Base-by-base conservation (phyloP, 1,140 invertebrate species). In the Centruroides sculpturatus region DNA sequence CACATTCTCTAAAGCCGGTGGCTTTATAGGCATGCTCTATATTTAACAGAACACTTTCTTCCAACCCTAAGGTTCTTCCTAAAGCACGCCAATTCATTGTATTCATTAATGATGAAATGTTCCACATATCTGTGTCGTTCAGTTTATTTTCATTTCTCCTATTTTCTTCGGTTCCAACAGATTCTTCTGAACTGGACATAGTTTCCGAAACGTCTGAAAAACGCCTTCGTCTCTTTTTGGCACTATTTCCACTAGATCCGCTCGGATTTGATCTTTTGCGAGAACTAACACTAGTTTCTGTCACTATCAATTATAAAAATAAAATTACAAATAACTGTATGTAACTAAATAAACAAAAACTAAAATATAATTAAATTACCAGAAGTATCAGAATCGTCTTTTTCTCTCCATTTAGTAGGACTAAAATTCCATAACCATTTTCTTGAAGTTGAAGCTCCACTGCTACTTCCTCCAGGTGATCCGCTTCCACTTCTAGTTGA, bases 1-100 rank as follows among this genome's bases (percentile, higher is more conserved):
- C 64, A 56, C 68, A 69, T 59, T 72, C 71, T 23, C 71, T 50
- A n/a, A 66, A 64, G 7, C 68, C 69, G 10, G 53, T 57, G 8
- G 54, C 34, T 36, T 69, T 62, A 54, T 69, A 59, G 7, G 61
- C 48, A 35, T 68, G 61, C 51, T 72, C 67, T 50, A 72, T 68
- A 53, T 69, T 66, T 34, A 67, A 34, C 41, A 72, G 51, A n/a
- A 63, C 63, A 35, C 61, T 54, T 57, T 72, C 71, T 49, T 71
- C 66, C 1, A 72, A 11, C 3, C 68, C 65, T 10, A 72, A 56
- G 3, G 67, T 66, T 54, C 71, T 50, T 7, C 69, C 71, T 13
- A 72, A 56, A 6, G 62, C 61, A 49, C 66, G 61, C 71, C 71
- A 72, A 46, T 64, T 62, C 7, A 60, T 36, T 6, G 56, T 57